Evolutionary conservation across 1,140 invertebrate species (phyloP).

Genomic region (Ceratina calcarata): DNA sequence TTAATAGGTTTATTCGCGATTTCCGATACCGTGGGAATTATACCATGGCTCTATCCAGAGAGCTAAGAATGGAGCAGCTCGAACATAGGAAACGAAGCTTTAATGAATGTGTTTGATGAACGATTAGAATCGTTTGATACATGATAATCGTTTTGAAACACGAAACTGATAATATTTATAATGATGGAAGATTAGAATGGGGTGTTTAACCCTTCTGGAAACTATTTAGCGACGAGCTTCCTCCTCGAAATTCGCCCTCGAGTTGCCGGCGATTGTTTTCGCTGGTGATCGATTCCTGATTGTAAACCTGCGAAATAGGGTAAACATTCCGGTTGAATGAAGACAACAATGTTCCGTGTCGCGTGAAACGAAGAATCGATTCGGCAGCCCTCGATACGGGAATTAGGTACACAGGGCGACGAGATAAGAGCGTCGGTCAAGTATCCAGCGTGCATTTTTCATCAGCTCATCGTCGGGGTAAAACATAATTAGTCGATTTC

Average conservation of each 20-base stretch:
- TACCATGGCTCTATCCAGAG: too few species aligned
- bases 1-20: conserved; percentile 29
- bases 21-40: background rate
- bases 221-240: background rate
- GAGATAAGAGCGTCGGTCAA: conserved; percentile 11
- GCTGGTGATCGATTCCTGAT: conserved; percentile 4
- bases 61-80: too few species aligned
- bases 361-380: background rate
- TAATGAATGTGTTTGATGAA: too few species aligned
- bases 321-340: conserved; percentile 22
- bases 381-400: background rate
- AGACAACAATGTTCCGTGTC: background rate
- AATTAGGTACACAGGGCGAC: background rate
- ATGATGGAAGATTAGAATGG: background rate
- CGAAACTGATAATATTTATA: too few species aligned
- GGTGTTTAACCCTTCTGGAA: too few species aligned
- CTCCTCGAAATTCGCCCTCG: background rate
- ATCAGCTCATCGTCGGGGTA: background rate
- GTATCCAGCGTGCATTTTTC: background rate
- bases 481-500: background rate
- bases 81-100: too few species aligned
- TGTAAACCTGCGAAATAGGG: background rate
- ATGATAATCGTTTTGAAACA: too few species aligned
- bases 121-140: too few species aligned
- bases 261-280: conserved; percentile 1